Evolutionary conservation across 2,797 vertebrate genomes (phyloP), one percentile per base, ranked within the genome.

Genomic region (Onychomys leucogaster): DNA sequence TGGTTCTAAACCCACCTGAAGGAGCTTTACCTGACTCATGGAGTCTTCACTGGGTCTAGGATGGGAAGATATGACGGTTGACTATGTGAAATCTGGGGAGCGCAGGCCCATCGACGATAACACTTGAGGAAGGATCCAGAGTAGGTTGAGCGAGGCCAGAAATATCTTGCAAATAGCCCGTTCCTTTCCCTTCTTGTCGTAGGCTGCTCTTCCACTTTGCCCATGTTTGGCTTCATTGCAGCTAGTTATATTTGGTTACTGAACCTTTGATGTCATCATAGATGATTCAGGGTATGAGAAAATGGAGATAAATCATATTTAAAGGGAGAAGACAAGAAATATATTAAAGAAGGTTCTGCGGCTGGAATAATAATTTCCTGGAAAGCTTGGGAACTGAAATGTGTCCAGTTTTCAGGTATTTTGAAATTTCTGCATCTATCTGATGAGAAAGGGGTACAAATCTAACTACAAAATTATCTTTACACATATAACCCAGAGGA

Each of bases 201-300:
- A 75, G 55, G 19, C 29, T 11, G 5, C 32, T 77, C 52, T 76
- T 76, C 71, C 41, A 61, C 27, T 92, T 94, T 69, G 27, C 17
- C 29, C 85, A 11, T 71, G 2, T 34, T 82, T 67, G 25, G 17
- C 73, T 69, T 81, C 52, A 8, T 94, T 67, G 23, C 0, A 59
- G n/a, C 49, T 75, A 55, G 37, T 92, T 93, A 63, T 80, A 76
- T 65, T 92, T 86, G 82, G 34, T 76, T 52, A 81, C n/a, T 89
- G 19, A 37, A 89, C 10, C 17, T 32, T 71, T 71, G 41, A 41
- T 57, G 6, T 63, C 71, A 43, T 88, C 43, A 5, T 69, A 82
- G 16, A 46, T 61, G 23, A 65, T 61, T 90, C 52, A 77, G 41
- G 49, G 41, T 76, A 84, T 65, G 83, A 83, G 57, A 85, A 49